Evolutionary conservation across 2,113 vertebrate species (phyloP).

Genomic region (Limnothrissa miodon): DNA sequence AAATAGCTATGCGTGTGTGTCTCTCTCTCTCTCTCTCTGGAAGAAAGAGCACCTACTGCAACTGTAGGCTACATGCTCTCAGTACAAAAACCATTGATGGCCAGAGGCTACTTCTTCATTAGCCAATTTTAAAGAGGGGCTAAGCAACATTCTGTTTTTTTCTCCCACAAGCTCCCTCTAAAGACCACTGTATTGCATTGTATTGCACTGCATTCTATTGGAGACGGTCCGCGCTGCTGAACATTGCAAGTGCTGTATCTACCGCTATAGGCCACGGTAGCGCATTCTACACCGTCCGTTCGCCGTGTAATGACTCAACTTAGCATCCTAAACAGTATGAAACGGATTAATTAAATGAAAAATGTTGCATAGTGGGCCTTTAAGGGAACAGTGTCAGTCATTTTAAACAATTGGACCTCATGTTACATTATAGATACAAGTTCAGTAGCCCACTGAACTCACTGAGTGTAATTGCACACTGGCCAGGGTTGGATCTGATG

Average conservation of each 20-base stretch:
- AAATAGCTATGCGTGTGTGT: neutral
- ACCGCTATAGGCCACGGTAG: too few relatives aligned
- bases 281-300: too few relatives aligned
- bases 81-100: neutral
- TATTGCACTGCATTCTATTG: too few relatives aligned
- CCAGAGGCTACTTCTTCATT: neutral
- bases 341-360: too few relatives aligned
- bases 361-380: too few relatives aligned
- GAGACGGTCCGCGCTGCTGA: too few relatives aligned
- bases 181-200: too few relatives aligned
- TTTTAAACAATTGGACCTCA: neutral
- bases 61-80: neutral
- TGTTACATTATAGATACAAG: neutral
- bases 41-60: neutral
- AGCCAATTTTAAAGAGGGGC: neutral
- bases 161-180: too few relatives aligned
- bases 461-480: neutral
- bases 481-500: conserved; percentile 8
- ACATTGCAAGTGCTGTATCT: too few relatives aligned
- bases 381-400: neutral
- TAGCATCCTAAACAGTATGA: too few relatives aligned
- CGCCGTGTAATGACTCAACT: too few relatives aligned
- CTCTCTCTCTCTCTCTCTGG: neutral
- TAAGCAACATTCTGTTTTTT: too few relatives aligned
- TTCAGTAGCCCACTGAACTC: neutral